A percentile compares a stretch with the other conserved stretches of the same genome.
These are phyloP conservation scores for Campopleginae sp. DNA, from an alignment of 2,888 invertebrate genomes.

Conservation along the genomic window DNA sequence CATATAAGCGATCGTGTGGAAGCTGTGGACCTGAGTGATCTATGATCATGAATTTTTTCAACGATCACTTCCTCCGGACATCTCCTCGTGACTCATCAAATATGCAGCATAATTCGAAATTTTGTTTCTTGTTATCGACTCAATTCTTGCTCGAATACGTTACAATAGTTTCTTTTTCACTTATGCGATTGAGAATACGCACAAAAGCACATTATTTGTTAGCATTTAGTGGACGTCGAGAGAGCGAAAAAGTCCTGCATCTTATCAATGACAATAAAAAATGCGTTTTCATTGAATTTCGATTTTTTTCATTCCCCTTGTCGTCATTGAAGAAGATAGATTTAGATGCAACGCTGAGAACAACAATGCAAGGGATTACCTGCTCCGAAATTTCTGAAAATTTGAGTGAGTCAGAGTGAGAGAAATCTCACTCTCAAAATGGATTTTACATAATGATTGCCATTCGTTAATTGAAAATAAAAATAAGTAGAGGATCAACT, in stretches of 20 bases:
- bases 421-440: too few species aligned
- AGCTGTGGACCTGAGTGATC: conserved; percentile 90
- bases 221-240: background rate
- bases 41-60: conserved; percentile 79
- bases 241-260: background rate
- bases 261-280: conserved; percentile 25
- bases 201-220: conserved; percentile 8
- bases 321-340: background rate
- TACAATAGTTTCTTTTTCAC: background rate
- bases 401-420: too few species aligned
- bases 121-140: background rate
- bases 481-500: background rate
- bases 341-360: background rate
- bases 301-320: background rate
- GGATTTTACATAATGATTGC: background rate
- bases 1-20: conserved; percentile 85
- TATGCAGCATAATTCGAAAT: background rate
- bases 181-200: background rate
- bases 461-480: background rate
- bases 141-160: background rate
- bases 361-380: background rate
- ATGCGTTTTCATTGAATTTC: background rate
- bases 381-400: background rate
- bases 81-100: background rate
- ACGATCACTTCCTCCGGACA: background rate